A percentile compares a stretch with the other conserved stretches of the same genome.
phyloP scores from a whole-genome alignment of 1,140 invertebrate genomes.

The roundworm (Caenorhabditis elegans) region DNA sequence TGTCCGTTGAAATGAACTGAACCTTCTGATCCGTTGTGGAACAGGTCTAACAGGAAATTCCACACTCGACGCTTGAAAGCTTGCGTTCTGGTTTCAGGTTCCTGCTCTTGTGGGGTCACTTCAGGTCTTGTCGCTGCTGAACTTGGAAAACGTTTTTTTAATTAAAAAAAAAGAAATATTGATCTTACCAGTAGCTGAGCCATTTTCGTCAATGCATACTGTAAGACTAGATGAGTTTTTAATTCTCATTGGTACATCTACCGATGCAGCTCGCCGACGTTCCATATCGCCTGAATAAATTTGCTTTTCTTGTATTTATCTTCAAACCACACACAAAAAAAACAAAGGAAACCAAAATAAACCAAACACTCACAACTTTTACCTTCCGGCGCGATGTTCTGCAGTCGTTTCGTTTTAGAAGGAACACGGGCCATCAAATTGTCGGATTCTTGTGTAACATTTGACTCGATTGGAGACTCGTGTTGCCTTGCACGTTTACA shows the following conservation, averaged over 20 bases:
- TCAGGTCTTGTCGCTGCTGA: not conserved
- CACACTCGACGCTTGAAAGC: not conserved
- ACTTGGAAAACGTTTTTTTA: no score
- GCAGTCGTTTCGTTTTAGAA: not conserved
- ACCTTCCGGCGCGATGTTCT: conserved; percentile 3
- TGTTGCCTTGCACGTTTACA: not conserved
- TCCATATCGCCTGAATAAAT: conserved; percentile 1
- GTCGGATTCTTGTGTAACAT: not conserved
- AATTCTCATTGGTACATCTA: not conserved
- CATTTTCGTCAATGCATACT: not conserved
- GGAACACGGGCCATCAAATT: not conserved
- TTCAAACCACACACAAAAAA: no score
- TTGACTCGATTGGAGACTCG: not conserved
- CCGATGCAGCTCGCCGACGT: not conserved
- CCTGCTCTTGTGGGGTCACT: not conserved
- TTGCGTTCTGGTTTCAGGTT: not conserved
- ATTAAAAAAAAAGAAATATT: no score
- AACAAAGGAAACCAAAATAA: not conserved
- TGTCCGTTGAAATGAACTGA: conserved; percentile 5
- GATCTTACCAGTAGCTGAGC: not conserved
- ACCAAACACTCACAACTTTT: conserved; percentile 12
- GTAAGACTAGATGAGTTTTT: not conserved
- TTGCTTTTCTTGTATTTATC: no score
- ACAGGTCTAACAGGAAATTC: not conserved
- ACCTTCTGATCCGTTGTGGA: conserved; percentile 18